Percentiles rank a stretch among this genome's conserved stretches.
phyloP scores from a whole-genome alignment of 2,797 vertebrate genomes.

The Rhabdophis nuchalis region DNA sequence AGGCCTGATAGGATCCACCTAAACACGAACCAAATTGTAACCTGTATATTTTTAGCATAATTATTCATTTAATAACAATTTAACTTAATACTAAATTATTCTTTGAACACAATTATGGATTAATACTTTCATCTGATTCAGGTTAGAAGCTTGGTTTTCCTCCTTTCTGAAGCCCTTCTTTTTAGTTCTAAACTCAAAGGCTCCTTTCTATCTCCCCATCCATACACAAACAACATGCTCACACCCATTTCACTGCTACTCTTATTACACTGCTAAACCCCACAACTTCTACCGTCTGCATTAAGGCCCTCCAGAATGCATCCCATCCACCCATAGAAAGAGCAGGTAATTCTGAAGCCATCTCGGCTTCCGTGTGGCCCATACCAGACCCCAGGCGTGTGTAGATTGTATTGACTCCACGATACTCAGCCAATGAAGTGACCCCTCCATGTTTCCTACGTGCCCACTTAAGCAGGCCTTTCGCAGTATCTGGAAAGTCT shows the following conservation, averaged over 20 bases:
- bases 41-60: background rate
- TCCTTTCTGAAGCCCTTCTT: background rate
- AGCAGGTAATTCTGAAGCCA: background rate
- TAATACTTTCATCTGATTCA: background rate
- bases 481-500: conserved; percentile 63
- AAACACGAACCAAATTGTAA: too few species aligned
- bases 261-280: too few species aligned
- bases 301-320: background rate
- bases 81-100: background rate
- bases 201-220: background rate
- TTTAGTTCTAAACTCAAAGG: background rate
- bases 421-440: conserved; percentile 72
- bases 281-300: background rate
- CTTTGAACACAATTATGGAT: background rate
- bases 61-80: background rate
- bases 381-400: conserved; percentile 73
- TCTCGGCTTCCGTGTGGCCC: background rate
- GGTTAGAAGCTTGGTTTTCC: background rate
- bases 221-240: background rate
- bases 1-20: background rate
- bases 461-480: conserved; percentile 70
- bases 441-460: conserved; percentile 65
- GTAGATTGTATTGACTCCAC: conserved; percentile 67
- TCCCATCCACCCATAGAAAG: background rate
- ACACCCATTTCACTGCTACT: background rate